These are phyloP conservation scores for Entomobrya proxima DNA, from an alignment of 2,888 invertebrate genomes.

Conservation along the genomic window DNA sequence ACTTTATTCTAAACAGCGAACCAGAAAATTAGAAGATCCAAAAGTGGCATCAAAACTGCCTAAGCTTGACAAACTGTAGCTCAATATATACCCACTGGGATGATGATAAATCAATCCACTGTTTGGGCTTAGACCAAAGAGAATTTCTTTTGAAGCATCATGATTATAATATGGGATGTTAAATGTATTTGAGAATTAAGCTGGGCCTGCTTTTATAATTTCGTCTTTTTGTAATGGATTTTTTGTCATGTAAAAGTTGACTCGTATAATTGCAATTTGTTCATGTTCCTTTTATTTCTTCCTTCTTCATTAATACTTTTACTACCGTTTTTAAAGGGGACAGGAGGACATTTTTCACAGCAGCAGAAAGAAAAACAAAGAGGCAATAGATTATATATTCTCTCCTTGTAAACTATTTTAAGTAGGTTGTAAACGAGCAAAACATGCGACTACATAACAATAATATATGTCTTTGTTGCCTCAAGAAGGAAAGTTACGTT, in stretches of 20 bases:
- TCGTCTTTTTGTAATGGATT: neutral
- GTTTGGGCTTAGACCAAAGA: neutral
- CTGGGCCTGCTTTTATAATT: no score
- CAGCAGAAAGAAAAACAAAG: neutral
- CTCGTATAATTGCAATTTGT: neutral
- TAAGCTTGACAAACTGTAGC: neutral
- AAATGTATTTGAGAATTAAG: no score
- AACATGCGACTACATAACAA: neutral
- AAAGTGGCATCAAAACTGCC: neutral
- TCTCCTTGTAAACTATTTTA: slow-evolving; percentile 2
- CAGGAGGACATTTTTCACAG: neutral
- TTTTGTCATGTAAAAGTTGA: neutral
- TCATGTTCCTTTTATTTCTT: neutral
- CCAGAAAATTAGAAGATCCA: slow-evolving; percentile 12
- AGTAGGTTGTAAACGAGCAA: neutral
- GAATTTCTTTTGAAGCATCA: neutral
- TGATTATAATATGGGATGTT: no score
- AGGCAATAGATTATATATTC: slow-evolving; percentile 18
- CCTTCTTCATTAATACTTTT: neutral
- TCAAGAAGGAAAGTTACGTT: slow-evolving; percentile 47
- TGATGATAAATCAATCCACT: neutral
- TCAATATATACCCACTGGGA: no score
- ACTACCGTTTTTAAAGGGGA: neutral
- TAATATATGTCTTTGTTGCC: slow-evolving; percentile 2
- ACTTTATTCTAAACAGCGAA: neutral